Conservation (phyloP, 2,113 vertebrate species). For the Butastur rufipennis region DNA sequence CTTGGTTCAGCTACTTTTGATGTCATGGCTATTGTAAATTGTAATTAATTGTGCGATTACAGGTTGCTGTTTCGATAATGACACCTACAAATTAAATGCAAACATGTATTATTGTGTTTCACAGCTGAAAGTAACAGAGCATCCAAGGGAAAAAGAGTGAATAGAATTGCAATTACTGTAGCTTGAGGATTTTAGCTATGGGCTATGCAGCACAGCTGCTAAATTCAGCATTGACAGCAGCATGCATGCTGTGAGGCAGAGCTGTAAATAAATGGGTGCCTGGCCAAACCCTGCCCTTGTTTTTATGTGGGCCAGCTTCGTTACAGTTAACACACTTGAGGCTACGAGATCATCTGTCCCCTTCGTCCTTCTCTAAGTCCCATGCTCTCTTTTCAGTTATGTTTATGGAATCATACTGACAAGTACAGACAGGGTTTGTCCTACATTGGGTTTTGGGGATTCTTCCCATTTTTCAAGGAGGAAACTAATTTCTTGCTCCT, state of each 20-base stretch:
- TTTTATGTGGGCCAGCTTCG: background rate
- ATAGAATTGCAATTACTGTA: background rate
- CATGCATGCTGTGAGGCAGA: background rate
- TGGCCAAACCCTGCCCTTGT: background rate
- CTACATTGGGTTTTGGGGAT: background rate
- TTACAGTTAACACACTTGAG: background rate
- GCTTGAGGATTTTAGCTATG: background rate
- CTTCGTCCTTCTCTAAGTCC: background rate
- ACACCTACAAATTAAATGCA: conserved; percentile 60
- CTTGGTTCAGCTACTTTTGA: conserved; percentile 18
- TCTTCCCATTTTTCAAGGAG: background rate
- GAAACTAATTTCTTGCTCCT: background rate
- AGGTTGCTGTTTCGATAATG: conserved; percentile 77
- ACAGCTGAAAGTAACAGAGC: background rate
- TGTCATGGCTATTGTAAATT: background rate
- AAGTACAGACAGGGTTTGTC: background rate
- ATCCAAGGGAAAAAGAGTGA: background rate
- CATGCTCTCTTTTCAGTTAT: background rate
- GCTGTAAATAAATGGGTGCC: background rate
- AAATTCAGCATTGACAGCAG: background rate
- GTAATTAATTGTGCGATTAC: conserved; percentile 74
- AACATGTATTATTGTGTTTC: background rate
- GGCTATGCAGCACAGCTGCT: background rate
- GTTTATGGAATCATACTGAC: background rate
- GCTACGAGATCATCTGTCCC: background rate